These are phyloP conservation scores for Listrodromus nycthemerus DNA, from an alignment of 2,888 invertebrate genomes.

Conservation along the genomic window DNA sequence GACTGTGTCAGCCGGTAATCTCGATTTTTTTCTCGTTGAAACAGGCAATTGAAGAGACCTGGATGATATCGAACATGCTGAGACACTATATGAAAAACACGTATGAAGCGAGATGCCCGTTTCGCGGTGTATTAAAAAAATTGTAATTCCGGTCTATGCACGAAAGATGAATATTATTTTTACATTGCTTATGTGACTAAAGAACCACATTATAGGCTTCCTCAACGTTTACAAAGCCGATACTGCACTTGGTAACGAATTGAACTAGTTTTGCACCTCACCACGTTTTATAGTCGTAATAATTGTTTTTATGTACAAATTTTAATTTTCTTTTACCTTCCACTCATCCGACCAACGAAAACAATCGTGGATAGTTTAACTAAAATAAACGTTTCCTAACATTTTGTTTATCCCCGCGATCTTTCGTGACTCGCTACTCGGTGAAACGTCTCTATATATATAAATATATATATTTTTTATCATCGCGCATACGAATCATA, in stretches of 20 bases:
- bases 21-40: conserved; percentile 46
- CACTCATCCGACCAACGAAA: conserved; percentile 23
- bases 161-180: conserved; percentile 60
- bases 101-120: conserved; percentile 67
- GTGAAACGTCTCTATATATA: conserved; percentile 22
- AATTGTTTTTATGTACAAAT: conserved; percentile 76
- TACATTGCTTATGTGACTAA: conserved; percentile 64
- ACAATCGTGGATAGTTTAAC: conserved; percentile 42
- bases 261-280: conserved; percentile 80
- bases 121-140: conserved; percentile 59
- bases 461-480: conserved; percentile 12
- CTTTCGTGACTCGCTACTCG: conserved; percentile 28
- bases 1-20: conserved; percentile 48
- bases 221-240: conserved; percentile 72
- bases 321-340: conserved; percentile 19
- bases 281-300: conserved; percentile 61
- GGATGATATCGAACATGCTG: conserved; percentile 39
- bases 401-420: conserved; percentile 15
- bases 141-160: conserved; percentile 19
- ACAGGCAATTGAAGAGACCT: conserved; percentile 32
- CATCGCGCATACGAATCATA: conserved; percentile 23
- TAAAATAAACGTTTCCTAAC: conserved; percentile 33
- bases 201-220: conserved; percentile 67
- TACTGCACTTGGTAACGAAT: conserved; percentile 80
- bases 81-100: conserved; percentile 53